phyloP scores from a whole-genome alignment of 1,140 invertebrate genomes.

The Campoletis sonorensis region DNA sequence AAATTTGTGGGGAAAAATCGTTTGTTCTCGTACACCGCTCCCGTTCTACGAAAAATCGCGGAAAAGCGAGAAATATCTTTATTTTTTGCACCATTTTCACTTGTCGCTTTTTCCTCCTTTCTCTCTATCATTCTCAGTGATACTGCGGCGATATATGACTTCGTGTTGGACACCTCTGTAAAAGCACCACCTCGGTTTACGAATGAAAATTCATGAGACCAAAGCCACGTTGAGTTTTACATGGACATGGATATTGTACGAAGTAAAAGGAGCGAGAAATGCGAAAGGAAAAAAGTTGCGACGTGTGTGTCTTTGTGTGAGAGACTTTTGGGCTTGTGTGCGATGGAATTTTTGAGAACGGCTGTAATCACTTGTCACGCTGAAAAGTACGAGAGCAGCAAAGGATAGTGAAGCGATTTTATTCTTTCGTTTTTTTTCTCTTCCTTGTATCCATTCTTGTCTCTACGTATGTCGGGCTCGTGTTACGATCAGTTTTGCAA shows the following conservation, averaged over 20 bases:
- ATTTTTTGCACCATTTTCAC: background rate
- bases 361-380: constrained; percentile 25
- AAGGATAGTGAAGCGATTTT: background rate
- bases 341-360: constrained; percentile 19
- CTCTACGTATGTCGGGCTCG: background rate
- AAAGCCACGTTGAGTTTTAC: background rate
- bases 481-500: background rate
- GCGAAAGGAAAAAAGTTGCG: constrained; percentile 1
- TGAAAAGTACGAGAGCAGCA: background rate
- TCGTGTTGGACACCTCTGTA: background rate
- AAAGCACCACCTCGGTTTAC: constrained; percentile 30
- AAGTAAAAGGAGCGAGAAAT: background rate
- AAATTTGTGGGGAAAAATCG: too few species aligned
- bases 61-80: background rate
- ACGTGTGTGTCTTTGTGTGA: background rate
- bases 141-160: background rate
- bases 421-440: background rate
- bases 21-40: too few species aligned
- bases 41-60: background rate
- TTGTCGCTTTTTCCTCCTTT: background rate
- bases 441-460: too few species aligned
- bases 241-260: background rate
- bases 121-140: background rate
- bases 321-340: constrained; percentile 8
- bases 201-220: constrained; percentile 48